Evolutionary conservation across 2,888 invertebrate species (phyloP), one percentile per base, ranked within the genome.

Genomic region (Idaea straminata): DNA sequence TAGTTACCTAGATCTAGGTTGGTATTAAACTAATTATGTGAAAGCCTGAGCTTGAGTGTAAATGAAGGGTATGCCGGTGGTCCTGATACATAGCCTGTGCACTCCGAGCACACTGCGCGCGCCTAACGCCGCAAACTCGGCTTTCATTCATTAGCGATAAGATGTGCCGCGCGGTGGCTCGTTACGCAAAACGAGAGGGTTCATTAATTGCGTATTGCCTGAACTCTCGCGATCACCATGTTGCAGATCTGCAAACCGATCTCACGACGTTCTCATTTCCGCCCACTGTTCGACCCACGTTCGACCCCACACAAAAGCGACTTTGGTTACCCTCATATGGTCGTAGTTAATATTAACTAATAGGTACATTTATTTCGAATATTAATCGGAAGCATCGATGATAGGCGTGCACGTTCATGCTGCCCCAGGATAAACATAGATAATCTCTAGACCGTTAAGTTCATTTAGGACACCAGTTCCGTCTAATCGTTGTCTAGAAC

Each of bases 161-260:
- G 82, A 83, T 81, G 81, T 81, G 78, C 80, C 82, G 83, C 78
- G 78, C 73, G 74, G 72, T 74, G 71, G 76, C 83, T 83, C 79
- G 85, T 85, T 7, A 86, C 82, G 83, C 84, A 81, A 85, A 81
- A 84, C 83, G 79, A 83, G 81, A 84, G 80, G 78, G 78, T 83
- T 86, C 86, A 86, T 90, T 90, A 89, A 89, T 89, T 86, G 84
- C 78, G 83, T 84, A 88, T 89, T 88, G 87, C 88, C 83, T 82
- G 78, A 82, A 83, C 79, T 75, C 76, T 77, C 70, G 74, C 74
- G 74, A 75, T 75, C 80, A 73, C 73, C 67, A 79, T 82, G 83
- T 86, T 79, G 82, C 83, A 83, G 87, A 86, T 86, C 79, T 77
- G 73, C 74, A 70, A 69, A 69, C 71, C 76, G 77, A 84, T 85